phyloP scores from a whole-genome alignment of 2,113 vertebrate genomes.

The Hyla sarda region DNA sequence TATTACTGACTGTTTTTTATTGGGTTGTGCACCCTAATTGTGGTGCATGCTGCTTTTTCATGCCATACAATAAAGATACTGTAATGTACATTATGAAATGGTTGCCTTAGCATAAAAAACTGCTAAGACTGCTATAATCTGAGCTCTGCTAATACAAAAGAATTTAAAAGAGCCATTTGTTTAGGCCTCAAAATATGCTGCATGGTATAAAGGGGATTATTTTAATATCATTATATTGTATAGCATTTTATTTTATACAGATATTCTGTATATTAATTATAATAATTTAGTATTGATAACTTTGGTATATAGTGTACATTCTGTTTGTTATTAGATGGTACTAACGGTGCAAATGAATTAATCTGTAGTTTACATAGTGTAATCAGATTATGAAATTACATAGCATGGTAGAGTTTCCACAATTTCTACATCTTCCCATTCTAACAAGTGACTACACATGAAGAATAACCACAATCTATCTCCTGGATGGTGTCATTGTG shows the following conservation, averaged over 20 bases:
- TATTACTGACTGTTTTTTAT: too few relatives aligned
- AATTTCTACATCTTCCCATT: background rate
- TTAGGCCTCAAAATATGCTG: background rate
- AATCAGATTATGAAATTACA: background rate
- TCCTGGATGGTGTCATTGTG: constrained; percentile 5
- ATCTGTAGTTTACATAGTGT: too few relatives aligned
- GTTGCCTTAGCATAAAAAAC: background rate
- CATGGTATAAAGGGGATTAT: too few relatives aligned
- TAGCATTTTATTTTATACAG: too few relatives aligned
- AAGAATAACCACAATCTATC: constrained; percentile 17
- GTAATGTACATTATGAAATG: too few relatives aligned
- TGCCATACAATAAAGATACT: background rate
- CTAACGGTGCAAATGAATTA: background rate
- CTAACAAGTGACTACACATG: constrained; percentile 11
- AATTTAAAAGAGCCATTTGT: background rate
- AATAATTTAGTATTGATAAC: background rate
- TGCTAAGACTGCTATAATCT: background rate
- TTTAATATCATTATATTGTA: too few relatives aligned
- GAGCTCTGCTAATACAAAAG: background rate
- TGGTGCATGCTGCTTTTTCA: background rate
- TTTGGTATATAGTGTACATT: background rate
- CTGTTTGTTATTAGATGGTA: background rate
- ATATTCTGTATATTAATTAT: background rate
- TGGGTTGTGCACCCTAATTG: too few relatives aligned
- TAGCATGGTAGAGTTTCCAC: background rate